These are phyloP conservation scores for Lordiphosa stackelbergi DNA, from an alignment of 1,140 invertebrate genomes.

Conservation along the genomic window DNA sequence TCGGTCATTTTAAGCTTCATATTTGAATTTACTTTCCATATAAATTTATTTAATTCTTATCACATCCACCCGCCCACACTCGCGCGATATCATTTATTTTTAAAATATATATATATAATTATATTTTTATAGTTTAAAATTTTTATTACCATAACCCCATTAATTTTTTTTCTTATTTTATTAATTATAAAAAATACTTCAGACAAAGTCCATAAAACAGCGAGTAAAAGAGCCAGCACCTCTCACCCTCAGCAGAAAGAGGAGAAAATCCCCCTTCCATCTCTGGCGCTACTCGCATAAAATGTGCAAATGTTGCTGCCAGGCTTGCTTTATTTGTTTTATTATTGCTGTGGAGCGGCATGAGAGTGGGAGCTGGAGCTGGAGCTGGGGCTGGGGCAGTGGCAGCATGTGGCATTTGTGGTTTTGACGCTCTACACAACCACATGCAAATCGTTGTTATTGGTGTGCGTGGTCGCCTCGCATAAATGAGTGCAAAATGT, in stretches of 20 bases:
- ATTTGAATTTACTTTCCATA: no score
- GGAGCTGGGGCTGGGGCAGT: slow-evolving; percentile 16
- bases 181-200: no score
- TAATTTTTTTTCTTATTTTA: no score
- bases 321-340: slow-evolving; percentile 71
- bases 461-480: slow-evolving; percentile 62
- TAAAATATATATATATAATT: no score
- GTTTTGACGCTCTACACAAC: slow-evolving; percentile 74
- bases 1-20: no score
- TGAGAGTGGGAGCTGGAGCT: background rate
- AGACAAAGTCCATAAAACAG: slow-evolving; percentile 36
- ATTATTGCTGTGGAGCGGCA: slow-evolving; percentile 46
- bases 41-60: no score
- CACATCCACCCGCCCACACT: no score
- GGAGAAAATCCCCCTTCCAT: background rate
- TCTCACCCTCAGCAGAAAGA: slow-evolving; percentile 2
- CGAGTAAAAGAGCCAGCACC: slow-evolving; percentile 31
- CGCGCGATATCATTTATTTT: no score
- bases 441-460: slow-evolving; percentile 76
- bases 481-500: slow-evolving; percentile 63
- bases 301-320: slow-evolving; percentile 68
- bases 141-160: no score
- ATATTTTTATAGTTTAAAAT: no score
- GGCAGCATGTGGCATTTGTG: slow-evolving; percentile 72
- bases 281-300: slow-evolving; percentile 38